Evolutionary conservation across 1,140 invertebrate genomes (phyloP), one percentile per base, ranked within the genome.

Genomic region (Planococcus citri): DNA sequence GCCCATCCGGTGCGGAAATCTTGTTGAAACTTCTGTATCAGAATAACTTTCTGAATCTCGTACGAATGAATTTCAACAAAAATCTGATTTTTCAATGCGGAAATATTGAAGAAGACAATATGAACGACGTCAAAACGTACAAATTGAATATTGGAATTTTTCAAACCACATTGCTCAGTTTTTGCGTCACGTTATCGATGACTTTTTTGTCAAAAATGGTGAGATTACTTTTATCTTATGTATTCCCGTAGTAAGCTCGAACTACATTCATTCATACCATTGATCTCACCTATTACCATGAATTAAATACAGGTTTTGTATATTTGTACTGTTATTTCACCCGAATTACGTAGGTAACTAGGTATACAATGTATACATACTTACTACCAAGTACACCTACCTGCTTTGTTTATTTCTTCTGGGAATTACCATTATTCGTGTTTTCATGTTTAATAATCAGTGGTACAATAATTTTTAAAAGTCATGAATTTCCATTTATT

Each of bases 131-230:
- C 3, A 64, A 64, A 64, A 64, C 60, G 22, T 64, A 64, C 25
- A 64, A 64, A 25, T 27, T 64, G 60, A 20, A 64, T 27, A 64
- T 64, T 20, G 60, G 60, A 64, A 64, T 64, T 17, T 12, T 64
- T 24, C 60, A 64, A 27, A 25, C 60, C 21, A 64, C 60, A 4
- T 25, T 64, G 60, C 21, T 64, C 10, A 64, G 60, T 27, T 64
- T 64, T 64, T 64, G 60, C 60, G 21, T 64, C 60, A 27, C 60
- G 8, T 64, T 64, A 25, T 64, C 60, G 21, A 64, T 64, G 25
- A 64, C 60, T 10, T 64, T 64, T 25, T 6, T 64, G 60, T 64
- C 60, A 20, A 64, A 64, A 64, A 64, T 64, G 22, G 24, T 64
- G 20, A 64, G 60, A 64, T 4, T 12, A 3, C 8, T 64, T 64